Percentiles rank a stretch among this genome's conserved stretches.
Evolutionary conservation across 2,113 vertebrate genomes (phyloP).

Genomic region (Heterochromis multidens): DNA sequence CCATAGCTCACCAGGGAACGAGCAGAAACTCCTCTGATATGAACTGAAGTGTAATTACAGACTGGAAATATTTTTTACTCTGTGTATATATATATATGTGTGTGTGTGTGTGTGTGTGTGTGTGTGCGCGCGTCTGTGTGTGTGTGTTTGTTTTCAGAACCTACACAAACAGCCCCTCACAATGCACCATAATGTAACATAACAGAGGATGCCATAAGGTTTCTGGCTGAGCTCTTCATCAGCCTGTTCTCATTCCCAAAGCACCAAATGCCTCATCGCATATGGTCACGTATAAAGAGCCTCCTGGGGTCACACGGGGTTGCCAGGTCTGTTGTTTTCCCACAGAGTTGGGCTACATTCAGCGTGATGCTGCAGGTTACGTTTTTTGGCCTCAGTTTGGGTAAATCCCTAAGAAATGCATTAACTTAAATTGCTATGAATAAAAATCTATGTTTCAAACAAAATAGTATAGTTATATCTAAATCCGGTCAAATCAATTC

Average conservation of each 20-base stretch:
- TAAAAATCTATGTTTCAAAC: not conserved
- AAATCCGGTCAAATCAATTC: not conserved
- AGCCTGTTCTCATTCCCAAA: not conserved
- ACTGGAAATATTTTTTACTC: not conserved
- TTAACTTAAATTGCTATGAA: not conserved
- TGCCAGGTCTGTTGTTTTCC: not conserved
- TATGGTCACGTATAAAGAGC: not conserved
- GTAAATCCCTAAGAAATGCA: accelerated
- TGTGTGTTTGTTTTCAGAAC: not conserved
- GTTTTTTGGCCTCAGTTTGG: accelerated
- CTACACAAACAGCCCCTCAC: not conserved
- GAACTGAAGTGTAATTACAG: not conserved
- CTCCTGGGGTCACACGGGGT: not conserved
- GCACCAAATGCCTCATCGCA: not conserved
- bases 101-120: not conserved
- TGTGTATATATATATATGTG: not conserved
- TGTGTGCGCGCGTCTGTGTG: not conserved
- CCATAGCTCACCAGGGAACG: not conserved
- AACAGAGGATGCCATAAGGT: not conserved
- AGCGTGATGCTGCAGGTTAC: not conserved
- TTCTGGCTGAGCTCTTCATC: not conserved
- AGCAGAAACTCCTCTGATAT: not conserved
- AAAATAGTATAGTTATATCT: not conserved
- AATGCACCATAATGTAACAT: not conserved
- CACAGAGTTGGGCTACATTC: not conserved